These are phyloP conservation scores for Melipona beecheii DNA, from an alignment of 2,888 invertebrate genomes.

Conservation along the genomic window DNA sequence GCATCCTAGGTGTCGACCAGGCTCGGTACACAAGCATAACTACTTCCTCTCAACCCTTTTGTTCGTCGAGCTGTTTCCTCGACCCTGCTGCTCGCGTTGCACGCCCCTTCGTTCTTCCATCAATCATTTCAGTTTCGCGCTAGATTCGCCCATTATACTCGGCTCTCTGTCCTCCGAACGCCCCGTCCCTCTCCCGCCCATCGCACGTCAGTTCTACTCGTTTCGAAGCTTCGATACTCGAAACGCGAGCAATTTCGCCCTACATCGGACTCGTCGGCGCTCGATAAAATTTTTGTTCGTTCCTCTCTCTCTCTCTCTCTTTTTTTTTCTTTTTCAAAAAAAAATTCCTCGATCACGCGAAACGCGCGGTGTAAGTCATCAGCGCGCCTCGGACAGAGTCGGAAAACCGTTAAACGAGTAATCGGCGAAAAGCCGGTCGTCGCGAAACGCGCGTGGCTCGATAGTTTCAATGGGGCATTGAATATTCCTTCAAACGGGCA, in stretches of 20 bases:
- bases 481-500: slow-evolving; percentile 14
- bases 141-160: slow-evolving; percentile 70
- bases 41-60: slow-evolving; percentile 69
- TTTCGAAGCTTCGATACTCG: slow-evolving; percentile 46
- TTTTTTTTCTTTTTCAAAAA: too few species aligned
- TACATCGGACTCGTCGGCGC: neutral
- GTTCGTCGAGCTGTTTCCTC: slow-evolving; percentile 62
- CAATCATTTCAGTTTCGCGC: slow-evolving; percentile 72
- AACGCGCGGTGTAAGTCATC: neutral
- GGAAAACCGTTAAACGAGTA: neutral
- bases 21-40: slow-evolving; percentile 64
- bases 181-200: slow-evolving; percentile 16
- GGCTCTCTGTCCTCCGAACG: neutral
- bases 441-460: neutral
- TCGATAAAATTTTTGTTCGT: neutral
- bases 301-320: too few species aligned
- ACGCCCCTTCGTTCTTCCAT: slow-evolving; percentile 57
- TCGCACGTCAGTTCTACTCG: slow-evolving; percentile 10
- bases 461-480: neutral
- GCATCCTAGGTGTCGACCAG: slow-evolving; percentile 59
- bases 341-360: too few species aligned
- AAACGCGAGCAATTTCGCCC: slow-evolving; percentile 36
- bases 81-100: slow-evolving; percentile 28
- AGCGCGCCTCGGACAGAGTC: neutral
- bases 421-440: neutral